Evolutionary conservation across 64 coral and sea anemone genomes (phyloP).

Genomic region (Actinia tenebrosa): DNA sequence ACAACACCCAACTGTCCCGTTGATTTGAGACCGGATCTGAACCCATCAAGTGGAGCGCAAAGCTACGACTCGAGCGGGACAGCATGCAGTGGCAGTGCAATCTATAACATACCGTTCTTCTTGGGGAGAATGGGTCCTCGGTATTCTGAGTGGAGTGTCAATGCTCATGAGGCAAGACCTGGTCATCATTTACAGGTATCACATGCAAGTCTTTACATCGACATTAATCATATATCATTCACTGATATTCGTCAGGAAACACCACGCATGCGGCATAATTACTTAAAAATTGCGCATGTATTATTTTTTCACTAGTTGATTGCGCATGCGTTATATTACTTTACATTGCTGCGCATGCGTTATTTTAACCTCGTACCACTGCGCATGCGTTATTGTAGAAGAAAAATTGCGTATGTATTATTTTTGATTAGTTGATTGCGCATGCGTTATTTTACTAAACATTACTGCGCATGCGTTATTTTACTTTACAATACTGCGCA

Average conservation of each 20-base stretch:
- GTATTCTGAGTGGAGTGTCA: slow-evolving; percentile 68
- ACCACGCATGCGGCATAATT: too few relatives aligned
- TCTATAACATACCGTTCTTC: slow-evolving; percentile 65
- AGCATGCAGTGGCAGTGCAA: slow-evolving; percentile 20
- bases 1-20: slow-evolving; percentile 75
- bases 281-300: too few relatives aligned
- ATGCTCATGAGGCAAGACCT: slow-evolving; percentile 63
- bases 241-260: too few relatives aligned
- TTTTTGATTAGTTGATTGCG: neutral
- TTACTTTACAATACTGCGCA: neutral
- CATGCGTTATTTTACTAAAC: too few relatives aligned
- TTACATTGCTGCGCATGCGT: neutral
- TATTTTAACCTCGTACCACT: too few relatives aligned
- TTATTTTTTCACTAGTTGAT: too few relatives aligned
- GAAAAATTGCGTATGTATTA: neutral
- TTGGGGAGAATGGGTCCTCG: slow-evolving; percentile 55
- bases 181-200: slow-evolving; percentile 64
- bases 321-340: neutral
- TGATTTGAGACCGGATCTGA: slow-evolving; percentile 44
- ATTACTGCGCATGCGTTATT: neutral
- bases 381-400: too few relatives aligned
- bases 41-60: slow-evolving; percentile 62
- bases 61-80: slow-evolving; percentile 13
- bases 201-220: too few relatives aligned
- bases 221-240: too few relatives aligned